Percentiles rank a stretch among this genome's conserved stretches.
phyloP scores from a whole-genome alignment of 2,888 invertebrate species.

The Tetranychus truncatus region DNA sequence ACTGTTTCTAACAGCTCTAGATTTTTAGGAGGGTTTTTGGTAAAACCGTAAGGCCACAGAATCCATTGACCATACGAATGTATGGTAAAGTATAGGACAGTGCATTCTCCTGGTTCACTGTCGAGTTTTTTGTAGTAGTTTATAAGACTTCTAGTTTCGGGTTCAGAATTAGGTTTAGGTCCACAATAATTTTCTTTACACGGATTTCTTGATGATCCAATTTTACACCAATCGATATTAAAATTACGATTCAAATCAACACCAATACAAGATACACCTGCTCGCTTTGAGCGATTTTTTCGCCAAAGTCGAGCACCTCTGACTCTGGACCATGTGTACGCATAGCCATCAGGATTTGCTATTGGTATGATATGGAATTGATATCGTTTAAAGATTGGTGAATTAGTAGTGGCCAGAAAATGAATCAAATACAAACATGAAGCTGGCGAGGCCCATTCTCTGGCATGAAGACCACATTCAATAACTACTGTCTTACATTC shows the following conservation, averaged over 20 bases:
- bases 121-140: slow-evolving; percentile 26
- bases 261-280: slow-evolving; percentile 25
- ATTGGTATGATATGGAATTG: slow-evolving; percentile 6
- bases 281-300: slow-evolving; percentile 27
- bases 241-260: slow-evolving; percentile 30
- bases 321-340: slow-evolving; percentile 25
- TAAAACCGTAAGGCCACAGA: slow-evolving; percentile 36
- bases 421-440: neutral
- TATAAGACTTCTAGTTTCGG: slow-evolving; percentile 31
- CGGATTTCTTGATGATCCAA: slow-evolving; percentile 31
- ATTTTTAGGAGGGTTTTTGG: slow-evolving; percentile 30
- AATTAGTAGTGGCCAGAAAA: neutral
- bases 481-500: neutral
- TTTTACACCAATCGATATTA: slow-evolving; percentile 28
- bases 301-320: slow-evolving; percentile 29
- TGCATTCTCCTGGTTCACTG: slow-evolving; percentile 28
- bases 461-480: slow-evolving; percentile 9
- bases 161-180: slow-evolving; percentile 33
- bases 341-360: slow-evolving; percentile 29
- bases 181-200: slow-evolving; percentile 35
- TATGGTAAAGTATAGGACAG: slow-evolving; percentile 30
- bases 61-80: slow-evolving; percentile 30
- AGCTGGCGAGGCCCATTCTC: slow-evolving; percentile 9
- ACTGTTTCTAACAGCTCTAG: slow-evolving; percentile 31
- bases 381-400: neutral